Conservation (phyloP, 2,113 vertebrate genomes). For the Ivindomyrus marchei region DNA sequence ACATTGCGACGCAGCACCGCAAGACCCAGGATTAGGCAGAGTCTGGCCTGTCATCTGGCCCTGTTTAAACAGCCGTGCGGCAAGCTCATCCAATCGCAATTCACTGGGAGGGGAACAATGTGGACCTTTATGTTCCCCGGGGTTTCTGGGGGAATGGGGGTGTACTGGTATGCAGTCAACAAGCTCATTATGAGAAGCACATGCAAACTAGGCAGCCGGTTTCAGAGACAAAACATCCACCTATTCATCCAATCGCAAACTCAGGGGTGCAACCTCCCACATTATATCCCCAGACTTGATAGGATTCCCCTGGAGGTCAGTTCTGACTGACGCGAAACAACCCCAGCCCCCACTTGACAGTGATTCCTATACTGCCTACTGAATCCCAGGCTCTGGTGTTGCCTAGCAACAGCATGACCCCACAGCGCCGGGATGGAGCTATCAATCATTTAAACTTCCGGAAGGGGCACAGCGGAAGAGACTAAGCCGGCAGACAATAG, state of each 20-base stretch:
- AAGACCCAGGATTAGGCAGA: neutral
- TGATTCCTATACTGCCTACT: neutral
- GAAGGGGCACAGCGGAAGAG: slow-evolving; percentile 27
- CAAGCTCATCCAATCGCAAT: neutral
- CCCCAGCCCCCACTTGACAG: slow-evolving; percentile 1
- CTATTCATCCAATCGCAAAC: neutral
- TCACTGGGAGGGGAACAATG: neutral
- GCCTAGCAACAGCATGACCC: slow-evolving; percentile 51
- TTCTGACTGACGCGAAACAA: neutral
- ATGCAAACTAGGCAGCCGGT: neutral
- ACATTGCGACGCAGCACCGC: neutral
- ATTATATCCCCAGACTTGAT: neutral
- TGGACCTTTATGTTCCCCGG: neutral
- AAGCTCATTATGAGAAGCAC: neutral
- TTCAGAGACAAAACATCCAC: neutral
- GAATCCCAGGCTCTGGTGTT: slow-evolving; percentile 37
- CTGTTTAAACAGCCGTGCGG: neutral
- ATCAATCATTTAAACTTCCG: slow-evolving; percentile 56
- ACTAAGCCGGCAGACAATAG: neutral
- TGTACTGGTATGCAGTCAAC: neutral
- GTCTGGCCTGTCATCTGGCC: neutral
- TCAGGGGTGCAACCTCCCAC: neutral
- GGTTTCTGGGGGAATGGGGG: neutral
- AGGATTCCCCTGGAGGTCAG: neutral
- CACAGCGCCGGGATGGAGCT: slow-evolving; percentile 39